Conservation (phyloP, 2,888 invertebrate genomes). For the Dolichopus griseipennis region DNA sequence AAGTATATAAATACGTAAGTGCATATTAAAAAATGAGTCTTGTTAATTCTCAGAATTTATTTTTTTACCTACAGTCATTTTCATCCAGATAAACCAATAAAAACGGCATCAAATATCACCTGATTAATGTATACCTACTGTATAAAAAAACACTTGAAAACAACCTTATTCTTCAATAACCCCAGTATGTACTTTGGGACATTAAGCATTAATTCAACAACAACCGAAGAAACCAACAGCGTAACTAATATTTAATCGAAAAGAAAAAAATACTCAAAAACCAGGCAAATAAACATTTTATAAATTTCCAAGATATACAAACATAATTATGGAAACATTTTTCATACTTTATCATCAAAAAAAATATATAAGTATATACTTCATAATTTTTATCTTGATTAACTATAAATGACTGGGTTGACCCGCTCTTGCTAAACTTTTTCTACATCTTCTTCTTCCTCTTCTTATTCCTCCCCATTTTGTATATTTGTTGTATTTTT, state of each 20-base stretch:
- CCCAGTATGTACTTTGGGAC: neutral
- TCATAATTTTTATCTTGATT: constrained; percentile 6
- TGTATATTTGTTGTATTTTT: no score
- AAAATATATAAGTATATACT: neutral
- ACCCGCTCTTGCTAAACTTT: neutral
- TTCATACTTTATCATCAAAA: constrained; percentile 2
- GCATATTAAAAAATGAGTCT: no score
- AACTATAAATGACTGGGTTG: neutral
- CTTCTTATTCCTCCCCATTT: no score
- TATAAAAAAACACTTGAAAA: neutral
- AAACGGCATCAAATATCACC: neutral
- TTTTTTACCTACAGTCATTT: neutral
- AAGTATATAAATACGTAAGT: no score
- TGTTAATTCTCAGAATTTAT: no score
- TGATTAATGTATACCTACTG: neutral
- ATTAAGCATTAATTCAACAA: no score
- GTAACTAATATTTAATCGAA: neutral
- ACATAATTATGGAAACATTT: constrained; percentile 4
- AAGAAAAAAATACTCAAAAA: no score
- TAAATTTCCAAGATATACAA: neutral
- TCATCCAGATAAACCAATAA: constrained; percentile 1
- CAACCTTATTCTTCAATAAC: neutral
- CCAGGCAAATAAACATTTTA: neutral
- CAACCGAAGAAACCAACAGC: neutral
- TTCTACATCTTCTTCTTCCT: no score